Conservation (phyloP, 2,888 invertebrate genomes). For the Amphimallon solstitiale region DNA sequence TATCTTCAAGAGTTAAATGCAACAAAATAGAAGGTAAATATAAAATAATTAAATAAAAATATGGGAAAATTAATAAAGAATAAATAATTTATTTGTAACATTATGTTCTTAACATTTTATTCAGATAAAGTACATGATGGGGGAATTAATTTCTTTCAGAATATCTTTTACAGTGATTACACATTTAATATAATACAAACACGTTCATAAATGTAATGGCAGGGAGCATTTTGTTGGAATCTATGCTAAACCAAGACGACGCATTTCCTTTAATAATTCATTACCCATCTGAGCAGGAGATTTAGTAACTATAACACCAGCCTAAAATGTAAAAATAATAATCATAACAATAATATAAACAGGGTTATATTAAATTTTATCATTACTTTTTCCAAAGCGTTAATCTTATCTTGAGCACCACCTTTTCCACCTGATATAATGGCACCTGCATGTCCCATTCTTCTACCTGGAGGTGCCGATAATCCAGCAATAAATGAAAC, state of each 20-base stretch:
- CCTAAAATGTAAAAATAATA: slow-evolving; percentile 58
- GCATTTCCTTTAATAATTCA: slow-evolving; percentile 90
- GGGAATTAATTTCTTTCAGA: not conserved
- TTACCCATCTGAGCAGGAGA: slow-evolving; percentile 97
- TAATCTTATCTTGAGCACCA: slow-evolving; percentile 97
- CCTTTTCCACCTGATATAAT: slow-evolving; percentile 99
- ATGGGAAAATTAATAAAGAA: slow-evolving; percentile 15
- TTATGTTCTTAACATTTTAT: slow-evolving; percentile 22
- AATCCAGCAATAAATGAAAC: slow-evolving; percentile 99
- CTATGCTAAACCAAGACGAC: slow-evolving; percentile 72
- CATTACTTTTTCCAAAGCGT: slow-evolving; percentile 82
- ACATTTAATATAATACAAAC: not conserved
- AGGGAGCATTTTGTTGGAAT: slow-evolving; percentile 38
- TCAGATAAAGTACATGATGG: slow-evolving; percentile 15
- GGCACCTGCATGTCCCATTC: slow-evolving; percentile 99
- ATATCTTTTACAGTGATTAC: not conserved
- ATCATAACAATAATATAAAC: not conserved
- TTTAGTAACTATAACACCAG: slow-evolving; percentile 93
- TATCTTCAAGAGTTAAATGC: no score
- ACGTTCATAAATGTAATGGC: not conserved
- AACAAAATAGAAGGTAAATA: not conserved
- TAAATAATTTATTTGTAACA: slow-evolving; percentile 17
- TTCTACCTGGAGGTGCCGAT: slow-evolving; percentile 96
- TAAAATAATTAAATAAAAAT: not conserved
- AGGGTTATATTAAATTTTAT: not conserved